These are phyloP conservation scores for Xanthia icteritia DNA, from an alignment of 2,888 invertebrate genomes.

Conservation along the genomic window DNA sequence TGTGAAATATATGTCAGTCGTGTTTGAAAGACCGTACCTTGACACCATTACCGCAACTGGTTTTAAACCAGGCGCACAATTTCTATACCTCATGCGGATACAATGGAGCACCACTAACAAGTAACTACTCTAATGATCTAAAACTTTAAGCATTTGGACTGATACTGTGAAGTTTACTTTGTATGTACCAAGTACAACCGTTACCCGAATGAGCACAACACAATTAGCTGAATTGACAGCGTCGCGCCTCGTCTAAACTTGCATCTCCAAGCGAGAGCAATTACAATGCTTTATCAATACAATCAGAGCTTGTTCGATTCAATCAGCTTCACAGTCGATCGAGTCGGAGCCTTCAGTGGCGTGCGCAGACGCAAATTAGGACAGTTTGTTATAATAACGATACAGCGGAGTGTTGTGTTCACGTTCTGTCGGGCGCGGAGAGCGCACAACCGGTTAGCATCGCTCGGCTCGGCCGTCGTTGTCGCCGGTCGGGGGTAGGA, in stretches of 20 bases:
- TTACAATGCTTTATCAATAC: constrained; percentile 55
- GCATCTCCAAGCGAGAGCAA: constrained; percentile 28
- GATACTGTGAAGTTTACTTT: background rate
- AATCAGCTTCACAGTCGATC: constrained; percentile 21
- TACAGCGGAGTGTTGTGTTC: constrained; percentile 22
- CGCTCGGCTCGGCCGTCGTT: constrained; percentile 1
- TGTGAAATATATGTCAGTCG: constrained; percentile 39
- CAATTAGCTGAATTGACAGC: constrained; percentile 38
- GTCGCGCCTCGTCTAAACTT: constrained; percentile 11
- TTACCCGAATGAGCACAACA: constrained; percentile 35
- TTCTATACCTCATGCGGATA: constrained; percentile 52
- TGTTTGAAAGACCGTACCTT: constrained; percentile 53
- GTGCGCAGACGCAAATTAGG: constrained; percentile 24
- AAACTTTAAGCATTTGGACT: constrained; percentile 2
- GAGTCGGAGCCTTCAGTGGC: constrained; percentile 22
- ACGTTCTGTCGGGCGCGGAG: constrained; percentile 11
- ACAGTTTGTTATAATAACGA: constrained; percentile 37
- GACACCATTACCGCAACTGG: constrained; percentile 60
- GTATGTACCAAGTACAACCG: constrained; percentile 1
- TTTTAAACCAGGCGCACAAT: constrained; percentile 41
- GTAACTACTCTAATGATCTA: constrained; percentile 3
- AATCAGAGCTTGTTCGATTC: constrained; percentile 37
- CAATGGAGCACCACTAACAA: constrained; percentile 36
- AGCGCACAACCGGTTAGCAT: constrained; percentile 58
- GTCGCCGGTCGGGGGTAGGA: constrained; percentile 29